These are phyloP conservation scores for Phyllotreta cruciferae DNA, from an alignment of 2,888 invertebrate genomes.

Conservation along the genomic window DNA sequence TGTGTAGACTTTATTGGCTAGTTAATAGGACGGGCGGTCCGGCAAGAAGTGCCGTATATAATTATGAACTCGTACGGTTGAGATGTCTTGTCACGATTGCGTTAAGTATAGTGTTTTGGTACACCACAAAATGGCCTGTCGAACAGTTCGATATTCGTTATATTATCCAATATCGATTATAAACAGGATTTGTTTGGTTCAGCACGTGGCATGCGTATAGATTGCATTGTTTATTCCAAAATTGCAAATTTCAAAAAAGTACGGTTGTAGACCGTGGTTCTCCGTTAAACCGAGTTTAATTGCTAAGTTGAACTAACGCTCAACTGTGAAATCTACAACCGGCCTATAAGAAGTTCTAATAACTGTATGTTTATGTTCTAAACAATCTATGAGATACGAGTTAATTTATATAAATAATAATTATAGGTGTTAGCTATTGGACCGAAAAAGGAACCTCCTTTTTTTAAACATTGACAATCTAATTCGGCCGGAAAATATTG, in stretches of 20 bases:
- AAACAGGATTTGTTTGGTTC: background rate
- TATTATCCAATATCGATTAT: background rate
- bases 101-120: conserved; percentile 61
- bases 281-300: too few relatives aligned
- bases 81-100: conserved; percentile 61
- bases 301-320: too few relatives aligned
- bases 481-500: conserved; percentile 23
- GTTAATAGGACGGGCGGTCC: conserved; percentile 44
- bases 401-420: too few relatives aligned
- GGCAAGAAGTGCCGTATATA: conserved; percentile 52
- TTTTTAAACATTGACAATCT: conserved; percentile 18
- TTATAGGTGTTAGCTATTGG: too few relatives aligned
- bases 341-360: too few relatives aligned
- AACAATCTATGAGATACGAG: too few relatives aligned
- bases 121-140: conserved; percentile 57
- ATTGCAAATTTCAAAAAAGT: too few relatives aligned
- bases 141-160: conserved; percentile 41
- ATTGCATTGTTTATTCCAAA: too few relatives aligned
- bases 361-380: too few relatives aligned
- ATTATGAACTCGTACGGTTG: conserved; percentile 57
- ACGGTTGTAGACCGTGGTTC: too few relatives aligned
- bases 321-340: too few relatives aligned
- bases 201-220: too few relatives aligned
- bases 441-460: conserved; percentile 7
- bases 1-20: conserved; percentile 44